Percentiles rank a stretch among this genome's conserved stretches.
These are phyloP conservation scores for Halichondria panicea DNA, from an alignment of 37 sponge, comb jelly and placozoan genomes.

Conservation along the genomic window DNA sequence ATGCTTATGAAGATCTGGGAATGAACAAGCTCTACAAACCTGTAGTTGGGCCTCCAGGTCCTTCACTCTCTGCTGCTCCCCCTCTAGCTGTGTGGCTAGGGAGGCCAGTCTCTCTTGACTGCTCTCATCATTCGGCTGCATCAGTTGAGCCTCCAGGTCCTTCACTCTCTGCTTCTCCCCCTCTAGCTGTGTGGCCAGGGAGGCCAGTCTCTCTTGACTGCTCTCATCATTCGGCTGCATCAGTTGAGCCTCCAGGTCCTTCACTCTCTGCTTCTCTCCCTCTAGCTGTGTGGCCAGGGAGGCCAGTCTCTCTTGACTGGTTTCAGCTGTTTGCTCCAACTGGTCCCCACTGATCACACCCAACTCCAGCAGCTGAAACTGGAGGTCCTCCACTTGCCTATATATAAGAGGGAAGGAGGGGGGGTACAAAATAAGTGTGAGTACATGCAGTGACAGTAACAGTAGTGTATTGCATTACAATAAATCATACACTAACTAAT, in stretches of 20 bases:
- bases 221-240: too few species aligned
- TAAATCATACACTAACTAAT: too few species aligned
- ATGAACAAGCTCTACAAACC: too few species aligned
- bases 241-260: conserved; percentile 79
- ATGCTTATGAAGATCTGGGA: too few species aligned
- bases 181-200: too few species aligned
- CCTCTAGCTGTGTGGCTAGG: too few species aligned
- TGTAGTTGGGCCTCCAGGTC: neutral
- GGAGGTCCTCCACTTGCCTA: conserved; percentile 77
- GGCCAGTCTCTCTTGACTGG: neutral
- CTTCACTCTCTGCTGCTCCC: neutral
- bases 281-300: conserved; percentile 16
- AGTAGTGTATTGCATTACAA: too few species aligned
- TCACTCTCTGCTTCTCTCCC: conserved; percentile 42
- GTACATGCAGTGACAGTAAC: too few species aligned
- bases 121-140: too few species aligned
- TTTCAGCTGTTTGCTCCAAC: conserved; percentile 29
- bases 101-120: neutral
- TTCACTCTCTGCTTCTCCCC: neutral
- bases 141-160: neutral
- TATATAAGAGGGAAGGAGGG: neutral
- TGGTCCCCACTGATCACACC: conserved; percentile 58
- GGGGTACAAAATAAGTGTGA: too few species aligned
- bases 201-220: neutral
- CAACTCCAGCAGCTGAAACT: conserved; percentile 77